Percentiles rank a stretch among this genome's conserved stretches.
Evolutionary conservation across 2,113 vertebrate genomes (phyloP).

Genomic region (Lota lota): DNA sequence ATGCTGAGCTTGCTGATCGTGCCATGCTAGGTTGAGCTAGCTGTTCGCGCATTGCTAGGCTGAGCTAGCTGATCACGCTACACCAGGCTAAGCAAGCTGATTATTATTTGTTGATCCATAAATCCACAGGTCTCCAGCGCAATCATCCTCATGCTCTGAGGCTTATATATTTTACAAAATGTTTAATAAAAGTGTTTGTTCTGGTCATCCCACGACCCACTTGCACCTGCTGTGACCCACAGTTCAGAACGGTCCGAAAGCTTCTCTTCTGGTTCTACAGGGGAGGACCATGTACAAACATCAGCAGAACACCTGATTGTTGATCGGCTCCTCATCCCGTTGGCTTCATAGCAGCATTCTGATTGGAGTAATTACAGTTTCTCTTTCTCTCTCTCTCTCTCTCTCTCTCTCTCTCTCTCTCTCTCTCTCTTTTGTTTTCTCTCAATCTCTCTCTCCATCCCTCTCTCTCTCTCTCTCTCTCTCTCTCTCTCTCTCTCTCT

Average conservation of each 20-base stretch:
- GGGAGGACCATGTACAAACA: too few species aligned
- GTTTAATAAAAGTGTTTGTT: too few species aligned
- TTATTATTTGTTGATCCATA: conserved; percentile 35
- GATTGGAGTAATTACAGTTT: conserved; percentile 50
- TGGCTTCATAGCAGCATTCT: conserved; percentile 38
- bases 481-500: too few species aligned
- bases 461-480: neutral
- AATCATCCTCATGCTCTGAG: conserved; percentile 13
- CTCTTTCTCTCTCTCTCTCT: neutral
- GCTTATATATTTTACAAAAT: neutral
- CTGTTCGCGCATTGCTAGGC: neutral
- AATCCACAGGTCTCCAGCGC: conserved; percentile 44
- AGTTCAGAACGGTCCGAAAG: too few species aligned
- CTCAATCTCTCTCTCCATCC: too few species aligned
- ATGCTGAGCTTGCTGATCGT: too few species aligned
- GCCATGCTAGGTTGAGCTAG: conserved; percentile 17
- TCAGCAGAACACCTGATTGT: neutral
- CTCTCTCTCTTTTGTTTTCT: too few species aligned
- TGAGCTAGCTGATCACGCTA: too few species aligned
- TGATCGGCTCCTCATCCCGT: conserved; percentile 36
- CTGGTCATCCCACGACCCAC: too few species aligned
- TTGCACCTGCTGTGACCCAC: too few species aligned
- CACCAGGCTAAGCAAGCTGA: conserved; percentile 27
- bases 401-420: too few species aligned
- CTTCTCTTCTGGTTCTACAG: too few species aligned